Evolutionary conservation across 2,797 vertebrate species (phyloP), one percentile per base, ranked within the genome.

Genomic region (Loriculus beryllinus): DNA sequence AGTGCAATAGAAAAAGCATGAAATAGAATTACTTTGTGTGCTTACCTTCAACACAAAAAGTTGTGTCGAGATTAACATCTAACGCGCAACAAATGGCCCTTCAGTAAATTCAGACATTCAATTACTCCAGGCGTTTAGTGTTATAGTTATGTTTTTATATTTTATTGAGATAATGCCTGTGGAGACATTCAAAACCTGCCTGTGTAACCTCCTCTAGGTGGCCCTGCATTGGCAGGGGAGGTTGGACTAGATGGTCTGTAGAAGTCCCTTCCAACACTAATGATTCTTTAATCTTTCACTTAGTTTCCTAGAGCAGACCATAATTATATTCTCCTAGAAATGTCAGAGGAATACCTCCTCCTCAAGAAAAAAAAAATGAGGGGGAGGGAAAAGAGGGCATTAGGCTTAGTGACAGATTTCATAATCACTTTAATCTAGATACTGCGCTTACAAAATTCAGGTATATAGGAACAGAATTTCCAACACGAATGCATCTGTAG

Each of bases 11-110:
- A 82, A 95, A 79, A 2, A 64, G 40, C 59, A 69, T 52, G 28
- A 75, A 93, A 52, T 39, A 91, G 48, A 90, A 94, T 79, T 52
- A 4, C 35, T 86, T 72, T 78, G 48, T 33, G 21, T 65, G 48
- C 45, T 91, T 92, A 79, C 70, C 67, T 93, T 92, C 87, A 93
- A 6, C 35, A 49, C 29, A 88, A 94, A 94, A 90, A 85, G n/a
- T 29, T 74, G 45, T 70, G 33, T 71, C 82, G 95, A 93, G 65
- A 83, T 81, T 91, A 96, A 95, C 60, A 95, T 63, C 70, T 94
- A 93, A 91, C 29, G 56, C 88, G 69, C 65, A 89, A 82, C 86
- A 94, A 93, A 86, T 67, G 69, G 78, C 79, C 64, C 76, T 91
- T 89, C 57, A 93, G 65, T 72, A 70, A 39, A 81, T 75, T 96